Conservation (phyloP, 2,113 vertebrate genomes). For the Ranitomeya imitator region DNA sequence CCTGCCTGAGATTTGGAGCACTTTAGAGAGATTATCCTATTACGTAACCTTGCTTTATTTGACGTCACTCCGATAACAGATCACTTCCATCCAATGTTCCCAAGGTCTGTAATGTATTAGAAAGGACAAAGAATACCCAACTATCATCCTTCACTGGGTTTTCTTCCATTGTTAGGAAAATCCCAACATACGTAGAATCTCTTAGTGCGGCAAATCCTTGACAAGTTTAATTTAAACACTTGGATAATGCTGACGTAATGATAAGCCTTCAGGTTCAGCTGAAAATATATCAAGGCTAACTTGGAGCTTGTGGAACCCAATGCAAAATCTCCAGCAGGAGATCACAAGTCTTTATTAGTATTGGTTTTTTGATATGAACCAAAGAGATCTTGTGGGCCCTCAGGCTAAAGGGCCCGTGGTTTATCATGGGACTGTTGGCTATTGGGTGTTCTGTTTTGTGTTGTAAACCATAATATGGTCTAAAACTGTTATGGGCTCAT, state of each 20-base stretch:
- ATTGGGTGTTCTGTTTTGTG: too few species aligned
- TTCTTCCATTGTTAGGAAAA: neutral
- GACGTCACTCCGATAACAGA: neutral
- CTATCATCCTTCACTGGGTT: neutral
- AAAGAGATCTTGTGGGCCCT: too few species aligned
- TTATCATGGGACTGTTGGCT: too few species aligned
- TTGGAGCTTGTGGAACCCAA: too few species aligned
- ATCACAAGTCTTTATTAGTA: too few species aligned
- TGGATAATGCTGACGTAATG: neutral
- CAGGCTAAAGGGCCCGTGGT: neutral
- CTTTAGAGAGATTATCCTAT: neutral
- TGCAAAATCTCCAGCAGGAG: too few species aligned
- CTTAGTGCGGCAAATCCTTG: too few species aligned
- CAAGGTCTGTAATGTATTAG: constrained; percentile 8
- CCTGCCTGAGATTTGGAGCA: neutral
- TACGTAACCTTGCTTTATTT: neutral
- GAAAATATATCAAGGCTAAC: neutral
- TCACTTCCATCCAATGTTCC: neutral
- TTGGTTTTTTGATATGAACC: too few species aligned
- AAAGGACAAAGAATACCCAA: neutral
- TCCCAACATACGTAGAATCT: neutral
- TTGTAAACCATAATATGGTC: too few species aligned
- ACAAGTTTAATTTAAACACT: too few species aligned
- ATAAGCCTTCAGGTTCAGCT: neutral
- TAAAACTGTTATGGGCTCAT: too few species aligned